A percentile compares a stretch with the other conserved stretches of the same genome.
phyloP scores from a whole-genome alignment of 2,888 invertebrate species.

The Chymomyza amoena region DNA sequence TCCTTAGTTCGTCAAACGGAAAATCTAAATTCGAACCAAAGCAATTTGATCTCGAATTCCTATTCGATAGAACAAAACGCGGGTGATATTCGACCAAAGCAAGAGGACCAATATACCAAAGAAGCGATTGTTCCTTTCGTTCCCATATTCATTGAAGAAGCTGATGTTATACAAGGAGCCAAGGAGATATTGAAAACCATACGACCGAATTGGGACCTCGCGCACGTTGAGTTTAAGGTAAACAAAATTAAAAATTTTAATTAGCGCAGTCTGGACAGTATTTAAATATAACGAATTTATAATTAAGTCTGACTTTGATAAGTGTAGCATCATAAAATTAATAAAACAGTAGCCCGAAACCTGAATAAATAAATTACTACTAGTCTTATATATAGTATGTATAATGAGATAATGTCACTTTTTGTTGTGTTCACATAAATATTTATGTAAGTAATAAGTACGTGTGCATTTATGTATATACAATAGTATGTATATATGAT shows the following conservation, averaged over 20 bases:
- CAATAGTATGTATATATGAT: too few species aligned
- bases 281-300: too few species aligned
- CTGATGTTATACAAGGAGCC: constrained; percentile 84
- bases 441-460: background rate
- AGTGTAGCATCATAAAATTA: too few species aligned
- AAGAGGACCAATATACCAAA: constrained; percentile 25
- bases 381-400: background rate
- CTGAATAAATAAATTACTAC: background rate
- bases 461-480: constrained; percentile 18
- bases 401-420: background rate
- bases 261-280: background rate
- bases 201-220: constrained; percentile 85
- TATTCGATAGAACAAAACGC: constrained; percentile 32
- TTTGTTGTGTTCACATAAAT: background rate
- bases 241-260: constrained; percentile 5
- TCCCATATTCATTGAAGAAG: constrained; percentile 83
- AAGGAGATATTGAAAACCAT: constrained; percentile 83
- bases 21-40: constrained; percentile 45
- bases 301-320: too few species aligned
- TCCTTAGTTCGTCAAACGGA: constrained; percentile 66
- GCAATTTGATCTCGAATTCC: constrained; percentile 36
- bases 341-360: background rate
- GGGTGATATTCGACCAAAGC: constrained; percentile 47
- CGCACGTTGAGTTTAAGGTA: constrained; percentile 86
- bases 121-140: constrained; percentile 75